Percentiles rank a stretch among this genome's conserved stretches.
These are phyloP conservation scores for Papilio aristodemus DNA, from an alignment of 1,140 invertebrate genomes.

Conservation along the genomic window DNA sequence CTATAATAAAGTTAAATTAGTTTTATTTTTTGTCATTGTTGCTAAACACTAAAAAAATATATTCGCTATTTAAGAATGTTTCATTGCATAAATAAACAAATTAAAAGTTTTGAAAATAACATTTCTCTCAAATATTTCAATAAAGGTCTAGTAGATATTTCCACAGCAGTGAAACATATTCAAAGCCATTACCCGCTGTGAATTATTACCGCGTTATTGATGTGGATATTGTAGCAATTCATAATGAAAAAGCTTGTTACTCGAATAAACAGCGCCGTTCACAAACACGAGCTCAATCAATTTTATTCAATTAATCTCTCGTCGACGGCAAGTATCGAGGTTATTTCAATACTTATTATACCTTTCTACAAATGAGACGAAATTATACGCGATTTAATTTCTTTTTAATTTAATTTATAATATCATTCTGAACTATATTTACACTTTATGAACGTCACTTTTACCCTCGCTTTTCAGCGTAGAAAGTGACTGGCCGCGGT, in stretches of 20 bases:
- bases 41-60: too few species aligned
- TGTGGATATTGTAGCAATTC: neutral
- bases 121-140: neutral
- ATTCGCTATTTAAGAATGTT: too few species aligned
- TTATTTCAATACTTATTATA: neutral
- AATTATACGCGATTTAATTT: neutral
- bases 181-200: neutral
- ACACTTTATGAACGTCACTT: slow-evolving; percentile 46
- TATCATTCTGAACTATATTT: slow-evolving; percentile 13
- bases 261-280: slow-evolving; percentile 7
- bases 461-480: slow-evolving; percentile 45
- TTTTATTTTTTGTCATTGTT: too few species aligned
- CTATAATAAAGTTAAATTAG: too few species aligned
- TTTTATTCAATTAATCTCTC: slow-evolving; percentile 19
- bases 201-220: neutral
- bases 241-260: slow-evolving; percentile 5
- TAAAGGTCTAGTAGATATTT: slow-evolving; percentile 42
- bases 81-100: neutral
- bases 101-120: neutral
- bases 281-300: slow-evolving; percentile 17
- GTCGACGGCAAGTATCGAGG: slow-evolving; percentile 1
- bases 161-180: neutral
- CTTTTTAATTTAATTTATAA: slow-evolving; percentile 13
- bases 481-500: slow-evolving; percentile 63
- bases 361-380: neutral